These are phyloP conservation scores for Musca domestica DNA, from an alignment of 1,140 invertebrate species.

Conservation along the genomic window DNA sequence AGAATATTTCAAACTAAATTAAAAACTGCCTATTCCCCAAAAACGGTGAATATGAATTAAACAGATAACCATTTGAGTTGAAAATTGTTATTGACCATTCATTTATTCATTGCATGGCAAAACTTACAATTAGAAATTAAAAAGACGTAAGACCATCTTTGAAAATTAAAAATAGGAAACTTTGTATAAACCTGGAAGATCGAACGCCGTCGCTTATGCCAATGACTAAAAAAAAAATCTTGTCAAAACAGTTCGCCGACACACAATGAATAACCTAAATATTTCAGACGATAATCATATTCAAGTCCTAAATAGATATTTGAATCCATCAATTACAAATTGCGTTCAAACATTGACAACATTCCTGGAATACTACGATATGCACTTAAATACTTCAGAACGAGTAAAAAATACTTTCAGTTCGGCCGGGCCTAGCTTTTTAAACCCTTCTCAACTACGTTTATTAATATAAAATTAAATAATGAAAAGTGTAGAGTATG, in stretches of 20 bases:
- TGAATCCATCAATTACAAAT: background rate
- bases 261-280: background rate
- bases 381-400: no score
- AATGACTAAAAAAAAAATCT: background rate
- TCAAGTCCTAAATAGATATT: background rate
- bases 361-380: background rate
- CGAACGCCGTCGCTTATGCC: conserved; percentile 28
- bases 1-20: no score
- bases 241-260: background rate
- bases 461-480: background rate
- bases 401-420: no score
- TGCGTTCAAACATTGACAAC: background rate
- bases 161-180: conserved; percentile 49
- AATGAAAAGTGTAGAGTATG: no score
- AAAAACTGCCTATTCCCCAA: no score
- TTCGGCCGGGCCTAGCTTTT: background rate
- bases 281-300: background rate
- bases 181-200: conserved; percentile 32
- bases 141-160: conserved; percentile 42
- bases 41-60: no score
- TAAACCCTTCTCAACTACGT: background rate
- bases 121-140: conserved; percentile 42
- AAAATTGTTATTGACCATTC: conserved; percentile 44
- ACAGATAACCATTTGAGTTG: no score
- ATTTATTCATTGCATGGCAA: conserved; percentile 48